Evolutionary conservation across 2,888 invertebrate genomes (phyloP), one percentile per base, ranked within the genome.

Genomic region (Monoplex corrugatus): DNA sequence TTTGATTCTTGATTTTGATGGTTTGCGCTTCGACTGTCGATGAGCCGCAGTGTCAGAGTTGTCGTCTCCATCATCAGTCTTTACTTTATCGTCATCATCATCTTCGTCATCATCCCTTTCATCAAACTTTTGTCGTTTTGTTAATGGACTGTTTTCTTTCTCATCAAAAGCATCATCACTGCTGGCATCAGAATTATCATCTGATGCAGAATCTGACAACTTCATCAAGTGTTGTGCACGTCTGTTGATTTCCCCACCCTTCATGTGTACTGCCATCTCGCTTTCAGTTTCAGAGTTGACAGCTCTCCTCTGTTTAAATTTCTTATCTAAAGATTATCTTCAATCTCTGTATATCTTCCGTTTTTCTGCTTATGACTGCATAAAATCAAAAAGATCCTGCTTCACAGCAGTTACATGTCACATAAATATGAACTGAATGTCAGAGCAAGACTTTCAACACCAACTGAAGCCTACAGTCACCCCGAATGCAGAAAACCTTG

Each of bases 1-100:
- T 78, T 91, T 91, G 50, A 91, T 91, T 57, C 88, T 89, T n/a
- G 91, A 90, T 82, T 91, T 91, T 40, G 91, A 91, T 43, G 91
- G 91, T 44, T 91, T 91, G 44, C 91, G 63, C 68, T 91, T 91
- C 50, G 91, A 91, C 32, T 88, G 88, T 13, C 88, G 83, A 2
- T 68, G 82, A 16, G 88, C 63, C 1, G 68, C 88, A 16, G 88
- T 28, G 40, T 88, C 88, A 2, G 88, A 88, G 13, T 88, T 63
- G 13, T 88, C 88, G 19, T 83, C 88, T 13, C 43, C 87, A 68
- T 87, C 87, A 45, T 87, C 87, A 6, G 38, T 80, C 35, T 83
- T 88, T 0, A 68, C 57, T 57, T 87, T 80, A 68, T 88, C 88
- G 19, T 87, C 87, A 40, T 82, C 82, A 0, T 88, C 88, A 19